Evolutionary conservation across 2,797 vertebrate genomes (phyloP).

Genomic region (Characodon lateralis): DNA sequence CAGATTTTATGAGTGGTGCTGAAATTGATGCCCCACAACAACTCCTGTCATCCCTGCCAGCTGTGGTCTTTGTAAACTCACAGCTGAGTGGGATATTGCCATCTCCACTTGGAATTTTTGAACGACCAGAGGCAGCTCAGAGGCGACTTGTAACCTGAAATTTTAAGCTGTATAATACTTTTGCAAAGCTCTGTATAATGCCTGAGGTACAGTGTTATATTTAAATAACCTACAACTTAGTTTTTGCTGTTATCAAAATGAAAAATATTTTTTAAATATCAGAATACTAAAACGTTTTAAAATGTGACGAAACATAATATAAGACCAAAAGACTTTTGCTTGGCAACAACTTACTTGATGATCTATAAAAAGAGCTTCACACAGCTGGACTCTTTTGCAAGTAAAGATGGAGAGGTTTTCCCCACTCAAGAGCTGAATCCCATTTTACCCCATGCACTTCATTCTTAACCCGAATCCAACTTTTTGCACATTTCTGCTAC

Average conservation of each 20-base stretch:
- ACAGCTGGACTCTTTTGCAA: background rate
- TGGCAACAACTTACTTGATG: background rate
- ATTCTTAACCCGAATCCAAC: background rate
- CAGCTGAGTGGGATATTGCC: background rate
- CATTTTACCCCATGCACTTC: background rate
- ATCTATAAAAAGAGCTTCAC: background rate
- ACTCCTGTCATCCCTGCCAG: background rate
- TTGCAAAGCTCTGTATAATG: background rate
- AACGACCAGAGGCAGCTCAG: background rate
- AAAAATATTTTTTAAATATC: background rate
- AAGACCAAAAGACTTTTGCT: background rate
- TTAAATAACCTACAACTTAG: background rate
- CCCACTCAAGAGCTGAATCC: background rate
- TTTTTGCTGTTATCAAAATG: background rate
- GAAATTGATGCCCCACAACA: background rate
- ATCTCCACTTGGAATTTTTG: background rate
- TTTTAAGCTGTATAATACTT: background rate
- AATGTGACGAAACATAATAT: background rate
- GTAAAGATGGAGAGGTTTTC: background rate
- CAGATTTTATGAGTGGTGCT: background rate
- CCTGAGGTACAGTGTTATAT: background rate
- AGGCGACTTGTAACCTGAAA: background rate
- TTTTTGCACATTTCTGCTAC: background rate
- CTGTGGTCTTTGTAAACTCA: background rate
- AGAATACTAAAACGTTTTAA: background rate